These are phyloP conservation scores for Rousettus leschenaultii DNA, from an alignment of 2,113 vertebrate species.

Conservation along the genomic window DNA sequence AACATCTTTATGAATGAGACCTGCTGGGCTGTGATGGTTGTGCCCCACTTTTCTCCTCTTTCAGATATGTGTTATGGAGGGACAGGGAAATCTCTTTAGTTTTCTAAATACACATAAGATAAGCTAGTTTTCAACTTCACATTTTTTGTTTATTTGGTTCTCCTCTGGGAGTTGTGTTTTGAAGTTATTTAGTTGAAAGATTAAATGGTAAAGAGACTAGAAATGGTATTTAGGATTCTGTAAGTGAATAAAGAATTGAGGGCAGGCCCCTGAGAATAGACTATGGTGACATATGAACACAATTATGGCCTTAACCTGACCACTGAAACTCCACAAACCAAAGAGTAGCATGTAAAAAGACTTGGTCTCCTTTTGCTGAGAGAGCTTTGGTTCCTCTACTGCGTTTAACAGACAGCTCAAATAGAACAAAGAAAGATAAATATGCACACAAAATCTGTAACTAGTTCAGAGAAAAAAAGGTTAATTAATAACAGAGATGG, in stretches of 20 bases:
- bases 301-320: slow-evolving; percentile 10
- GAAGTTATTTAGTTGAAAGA: not conserved
- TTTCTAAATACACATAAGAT: not conserved
- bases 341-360: not conserved
- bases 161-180: not conserved
- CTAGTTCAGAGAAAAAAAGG: slow-evolving; percentile 25
- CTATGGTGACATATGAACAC: not conserved
- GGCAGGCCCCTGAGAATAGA: not conserved
- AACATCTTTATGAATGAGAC: not conserved
- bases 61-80: not conserved
- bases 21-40: not conserved
- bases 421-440: slow-evolving; percentile 35
- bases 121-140: not conserved
- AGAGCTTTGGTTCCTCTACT: not conserved
- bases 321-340: not conserved
- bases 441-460: not conserved
- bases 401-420: not conserved
- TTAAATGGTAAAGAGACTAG: not conserved
- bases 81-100: not conserved
- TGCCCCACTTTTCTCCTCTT: not conserved
- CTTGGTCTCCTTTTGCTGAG: not conserved
- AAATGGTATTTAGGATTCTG: slow-evolving; percentile 5
- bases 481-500: slow-evolving; percentile 51
- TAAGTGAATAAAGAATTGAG: not conserved
- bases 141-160: not conserved